Conservation (phyloP, 2,113 vertebrate species). For the Hymenochirus boettgeri region DNA sequence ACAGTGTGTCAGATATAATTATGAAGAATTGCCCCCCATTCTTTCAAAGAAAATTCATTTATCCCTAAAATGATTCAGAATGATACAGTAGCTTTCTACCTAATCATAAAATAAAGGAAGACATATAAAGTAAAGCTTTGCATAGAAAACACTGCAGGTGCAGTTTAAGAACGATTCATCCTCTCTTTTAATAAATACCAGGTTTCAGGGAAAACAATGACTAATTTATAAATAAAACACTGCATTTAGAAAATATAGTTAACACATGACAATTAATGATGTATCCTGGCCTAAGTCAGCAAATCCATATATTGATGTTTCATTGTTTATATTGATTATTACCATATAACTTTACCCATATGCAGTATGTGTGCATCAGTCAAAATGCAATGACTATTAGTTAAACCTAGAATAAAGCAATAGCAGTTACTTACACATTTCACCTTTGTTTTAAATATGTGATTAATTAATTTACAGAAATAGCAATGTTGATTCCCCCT, state of each 20-base stretch:
- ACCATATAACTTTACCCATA: too few relatives aligned
- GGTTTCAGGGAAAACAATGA: not conserved
- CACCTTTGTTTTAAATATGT: too few relatives aligned
- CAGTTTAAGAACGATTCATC: not conserved
- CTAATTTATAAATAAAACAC: not conserved
- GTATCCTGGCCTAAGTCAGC: too few relatives aligned
- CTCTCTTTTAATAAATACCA: not conserved
- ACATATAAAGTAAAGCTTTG: not conserved
- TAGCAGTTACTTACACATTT: too few relatives aligned
- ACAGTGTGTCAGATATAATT: conserved; percentile 40
- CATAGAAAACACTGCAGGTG: not conserved
- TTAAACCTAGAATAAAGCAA: too few relatives aligned
- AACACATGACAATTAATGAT: too few relatives aligned
- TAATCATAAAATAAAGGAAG: conserved; percentile 23
- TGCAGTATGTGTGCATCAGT: too few relatives aligned
- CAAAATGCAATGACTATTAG: too few relatives aligned
- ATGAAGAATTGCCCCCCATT: conserved; percentile 31
- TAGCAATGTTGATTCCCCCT: too few relatives aligned
- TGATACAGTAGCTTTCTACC: not conserved
- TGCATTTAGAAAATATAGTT: not conserved
- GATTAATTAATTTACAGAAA: too few relatives aligned
- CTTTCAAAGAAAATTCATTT: conserved; percentile 7
- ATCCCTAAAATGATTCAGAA: conserved; percentile 1
- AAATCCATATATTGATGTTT: too few relatives aligned
- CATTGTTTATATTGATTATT: too few relatives aligned